These are phyloP conservation scores for Pelobates fuscus DNA, from an alignment of 2,113 vertebrate species.

Conservation along the genomic window DNA sequence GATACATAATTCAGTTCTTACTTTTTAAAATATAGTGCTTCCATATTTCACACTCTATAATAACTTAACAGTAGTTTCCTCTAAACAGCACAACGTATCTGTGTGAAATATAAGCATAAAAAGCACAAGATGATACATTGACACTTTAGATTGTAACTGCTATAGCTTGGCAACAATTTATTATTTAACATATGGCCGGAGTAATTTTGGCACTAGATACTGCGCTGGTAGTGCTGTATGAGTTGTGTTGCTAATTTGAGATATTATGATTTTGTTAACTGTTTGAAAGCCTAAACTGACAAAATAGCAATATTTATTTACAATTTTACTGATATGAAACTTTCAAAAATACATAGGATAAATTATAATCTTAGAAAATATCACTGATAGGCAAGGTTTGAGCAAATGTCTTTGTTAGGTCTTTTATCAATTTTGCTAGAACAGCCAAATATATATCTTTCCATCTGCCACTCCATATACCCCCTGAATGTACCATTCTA, in stretches of 20 bases:
- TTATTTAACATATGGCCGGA: slow-evolving; percentile 41
- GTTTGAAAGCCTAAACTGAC: slow-evolving; percentile 10
- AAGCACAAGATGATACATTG: slow-evolving; percentile 44
- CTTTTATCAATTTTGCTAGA: not conserved
- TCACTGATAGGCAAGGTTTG: not conserved
- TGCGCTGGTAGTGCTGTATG: not conserved
- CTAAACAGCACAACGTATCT: slow-evolving; percentile 36
- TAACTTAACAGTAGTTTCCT: slow-evolving; percentile 39
- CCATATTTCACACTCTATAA: slow-evolving; percentile 42
- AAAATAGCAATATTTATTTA: not conserved
- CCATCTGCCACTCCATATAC: slow-evolving; percentile 11
- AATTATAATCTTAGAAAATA: no score
- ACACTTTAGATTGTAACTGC: slow-evolving; percentile 35
- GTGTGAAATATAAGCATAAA: slow-evolving; percentile 39
- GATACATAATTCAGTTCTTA: slow-evolving; percentile 48
- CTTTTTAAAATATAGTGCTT: slow-evolving; percentile 44
- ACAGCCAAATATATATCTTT: not conserved
- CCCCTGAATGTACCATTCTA: no score
- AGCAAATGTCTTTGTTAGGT: not conserved
- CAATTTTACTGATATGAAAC: no score
- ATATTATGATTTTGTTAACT: slow-evolving; percentile 39
- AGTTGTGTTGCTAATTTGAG: slow-evolving; percentile 37
- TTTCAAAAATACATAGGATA: no score
- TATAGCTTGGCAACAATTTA: slow-evolving; percentile 39
- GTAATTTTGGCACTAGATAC: slow-evolving; percentile 16